A percentile compares a stretch with the other conserved stretches of the same genome.
Evolutionary conservation across 2,797 vertebrate species (phyloP).

Genomic region (Tiaroga cobitis): DNA sequence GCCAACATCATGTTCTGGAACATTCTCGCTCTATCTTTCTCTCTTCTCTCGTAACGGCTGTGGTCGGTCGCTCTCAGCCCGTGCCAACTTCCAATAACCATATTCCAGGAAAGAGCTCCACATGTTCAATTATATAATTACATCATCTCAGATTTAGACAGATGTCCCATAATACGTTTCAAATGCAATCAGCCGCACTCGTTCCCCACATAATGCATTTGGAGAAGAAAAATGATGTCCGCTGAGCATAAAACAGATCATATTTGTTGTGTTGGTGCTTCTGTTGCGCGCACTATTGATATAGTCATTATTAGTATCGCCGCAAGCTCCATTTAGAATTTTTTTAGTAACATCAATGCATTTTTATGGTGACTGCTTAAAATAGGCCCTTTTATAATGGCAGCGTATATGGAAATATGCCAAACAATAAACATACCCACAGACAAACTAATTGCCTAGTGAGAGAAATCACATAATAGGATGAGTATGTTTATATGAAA

Average conservation of each 20-base stretch:
- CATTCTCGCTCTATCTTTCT: conserved; percentile 35
- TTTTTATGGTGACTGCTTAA: conserved; percentile 17
- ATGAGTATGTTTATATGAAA: neutral
- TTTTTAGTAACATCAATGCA: neutral
- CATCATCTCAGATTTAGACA: conserved; percentile 68
- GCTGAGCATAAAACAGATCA: conserved; percentile 56
- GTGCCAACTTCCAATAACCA: conserved; percentile 63
- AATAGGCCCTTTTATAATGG: conserved; percentile 19
- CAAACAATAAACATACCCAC: conserved; percentile 24
- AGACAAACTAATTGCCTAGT: conserved; percentile 32
- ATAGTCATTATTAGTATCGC: conserved; percentile 49
- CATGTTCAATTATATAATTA: conserved; percentile 68
- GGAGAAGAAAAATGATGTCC: conserved; percentile 64
- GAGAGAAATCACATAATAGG: conserved; percentile 22
- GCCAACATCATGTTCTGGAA: conserved; percentile 46
- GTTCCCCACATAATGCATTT: conserved; percentile 62
- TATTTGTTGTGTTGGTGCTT: conserved; percentile 60
- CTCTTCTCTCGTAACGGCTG: conserved; percentile 44
- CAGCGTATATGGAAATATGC: conserved; percentile 1
- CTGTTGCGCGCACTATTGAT: conserved; percentile 29
- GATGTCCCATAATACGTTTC: conserved; percentile 68
- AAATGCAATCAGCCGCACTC: conserved; percentile 66
- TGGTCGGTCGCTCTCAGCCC: conserved; percentile 42
- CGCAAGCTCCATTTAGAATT: conserved; percentile 20
- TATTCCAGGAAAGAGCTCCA: conserved; percentile 69